Percentiles rank a stretch among this genome's conserved stretches.
Conservation (phyloP, 1,140 invertebrate species). For the Drosophila sechellia region DNA sequence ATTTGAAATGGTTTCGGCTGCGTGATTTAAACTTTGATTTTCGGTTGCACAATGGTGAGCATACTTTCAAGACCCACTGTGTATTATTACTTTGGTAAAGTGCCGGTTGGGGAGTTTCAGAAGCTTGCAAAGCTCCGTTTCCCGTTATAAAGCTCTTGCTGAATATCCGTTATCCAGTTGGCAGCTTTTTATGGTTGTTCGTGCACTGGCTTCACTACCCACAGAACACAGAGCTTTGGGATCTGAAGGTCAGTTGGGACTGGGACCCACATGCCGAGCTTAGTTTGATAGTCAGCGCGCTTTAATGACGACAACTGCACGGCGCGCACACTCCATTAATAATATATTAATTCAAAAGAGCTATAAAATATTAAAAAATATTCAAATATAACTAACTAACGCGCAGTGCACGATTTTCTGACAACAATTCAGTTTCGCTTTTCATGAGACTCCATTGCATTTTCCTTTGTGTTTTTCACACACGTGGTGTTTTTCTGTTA, state of each 20-base stretch:
- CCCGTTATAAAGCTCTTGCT: conserved; percentile 4
- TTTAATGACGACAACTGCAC: conserved; percentile 71
- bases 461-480: conserved; percentile 49
- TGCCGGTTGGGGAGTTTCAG: neutral
- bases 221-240: conserved; percentile 15
- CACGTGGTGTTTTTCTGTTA: conserved; percentile 71
- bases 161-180: neutral
- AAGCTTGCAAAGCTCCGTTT: neutral
- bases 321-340: conserved; percentile 44
- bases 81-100: neutral
- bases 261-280: conserved; percentile 26
- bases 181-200: conserved; percentile 35
- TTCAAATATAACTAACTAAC: neutral
- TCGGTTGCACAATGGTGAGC: neutral
- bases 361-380: conserved; percentile 1
- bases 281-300: conserved; percentile 59
- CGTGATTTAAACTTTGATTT: neutral
- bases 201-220: neutral
- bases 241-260: conserved; percentile 73
- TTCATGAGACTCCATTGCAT: conserved; percentile 15
- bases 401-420: conserved; percentile 23
- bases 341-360: conserved; percentile 15
- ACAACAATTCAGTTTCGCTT: conserved; percentile 49
- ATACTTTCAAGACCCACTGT: neutral
- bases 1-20: too few relatives aligned